These are phyloP conservation scores for Seira ritae DNA, from an alignment of 2,888 invertebrate species.

Conservation along the genomic window DNA sequence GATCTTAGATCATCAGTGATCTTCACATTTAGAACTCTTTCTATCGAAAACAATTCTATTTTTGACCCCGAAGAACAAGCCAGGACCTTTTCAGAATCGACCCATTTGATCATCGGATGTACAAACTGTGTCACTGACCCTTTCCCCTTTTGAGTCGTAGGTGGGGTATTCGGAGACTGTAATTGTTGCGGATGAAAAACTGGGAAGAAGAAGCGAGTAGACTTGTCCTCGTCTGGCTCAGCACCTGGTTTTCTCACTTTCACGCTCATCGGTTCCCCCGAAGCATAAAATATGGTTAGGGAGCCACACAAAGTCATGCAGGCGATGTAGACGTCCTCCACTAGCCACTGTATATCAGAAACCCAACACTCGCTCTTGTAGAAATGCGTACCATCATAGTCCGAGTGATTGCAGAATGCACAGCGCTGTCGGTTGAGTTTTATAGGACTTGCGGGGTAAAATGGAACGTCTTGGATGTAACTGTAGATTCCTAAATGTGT, in stretches of 20 bases:
- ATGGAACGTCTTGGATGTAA: conserved; percentile 28
- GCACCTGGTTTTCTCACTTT: conserved; percentile 34
- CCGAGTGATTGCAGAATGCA: conserved; percentile 38
- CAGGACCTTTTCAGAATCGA: conserved; percentile 37
- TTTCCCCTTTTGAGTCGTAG: too few relatives aligned
- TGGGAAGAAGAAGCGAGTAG: conserved; percentile 35
- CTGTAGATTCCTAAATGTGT: conserved; percentile 44
- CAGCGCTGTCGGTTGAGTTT: conserved; percentile 25
- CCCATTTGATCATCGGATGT: conserved; percentile 31
- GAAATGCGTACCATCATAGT: conserved; percentile 36
- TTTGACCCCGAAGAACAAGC: conserved; percentile 46
- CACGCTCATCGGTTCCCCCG: conserved; percentile 51
- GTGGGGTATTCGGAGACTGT: too few relatives aligned
- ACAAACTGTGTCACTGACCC: too few relatives aligned
- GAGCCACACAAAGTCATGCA: conserved; percentile 44
- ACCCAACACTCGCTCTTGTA: conserved; percentile 43
- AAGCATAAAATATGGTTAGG: conserved; percentile 36
- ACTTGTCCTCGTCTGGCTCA: conserved; percentile 25
- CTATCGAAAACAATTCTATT: conserved; percentile 40
- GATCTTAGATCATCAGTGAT: background rate
- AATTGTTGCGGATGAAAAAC: conserved; percentile 44
- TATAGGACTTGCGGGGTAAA: background rate
- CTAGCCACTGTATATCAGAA: conserved; percentile 40
- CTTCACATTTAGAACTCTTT: conserved; percentile 27
- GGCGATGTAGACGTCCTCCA: conserved; percentile 52